Conservation (phyloP, 2,797 vertebrate species). For the Buphagus erythrorhynchus region DNA sequence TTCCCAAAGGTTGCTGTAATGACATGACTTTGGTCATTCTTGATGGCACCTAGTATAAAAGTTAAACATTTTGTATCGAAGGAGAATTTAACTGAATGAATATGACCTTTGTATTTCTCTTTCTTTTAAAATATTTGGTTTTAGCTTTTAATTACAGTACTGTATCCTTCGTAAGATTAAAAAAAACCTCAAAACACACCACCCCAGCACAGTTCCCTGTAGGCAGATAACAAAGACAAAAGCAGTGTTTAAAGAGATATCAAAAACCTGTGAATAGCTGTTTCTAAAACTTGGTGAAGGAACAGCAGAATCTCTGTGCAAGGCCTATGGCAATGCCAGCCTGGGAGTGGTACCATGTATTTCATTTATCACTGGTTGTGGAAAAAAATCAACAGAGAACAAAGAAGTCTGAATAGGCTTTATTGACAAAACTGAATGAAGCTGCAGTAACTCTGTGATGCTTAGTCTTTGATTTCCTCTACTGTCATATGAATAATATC, state of each 20-base stretch:
- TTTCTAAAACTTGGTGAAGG: not conserved
- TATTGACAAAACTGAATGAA: not conserved
- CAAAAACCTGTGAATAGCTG: not conserved
- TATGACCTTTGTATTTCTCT: not conserved
- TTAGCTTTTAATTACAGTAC: not conserved
- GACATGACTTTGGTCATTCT: not conserved
- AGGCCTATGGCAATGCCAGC: not conserved
- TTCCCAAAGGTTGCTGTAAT: not conserved
- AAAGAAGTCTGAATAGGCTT: not conserved
- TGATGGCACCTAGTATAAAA: not conserved
- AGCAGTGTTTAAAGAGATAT: not conserved
- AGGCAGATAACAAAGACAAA: not conserved
- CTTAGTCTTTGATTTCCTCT: not conserved
- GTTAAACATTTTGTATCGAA: not conserved
- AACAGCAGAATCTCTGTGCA: slow-evolving; percentile 16
- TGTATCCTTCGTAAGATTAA: not conserved
- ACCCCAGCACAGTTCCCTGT: not conserved
- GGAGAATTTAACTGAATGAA: not conserved
- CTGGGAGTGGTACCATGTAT: not conserved
- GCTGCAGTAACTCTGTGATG: not conserved
- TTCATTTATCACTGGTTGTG: not conserved
- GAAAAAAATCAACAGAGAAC: not conserved
- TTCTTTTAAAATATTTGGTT: not conserved
- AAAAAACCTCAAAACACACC: not conserved
- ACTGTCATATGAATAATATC: not conserved